Evolutionary conservation across 2,113 vertebrate species (phyloP), one percentile per base, ranked within the genome.

Genomic region (Lycaon pictus): DNA sequence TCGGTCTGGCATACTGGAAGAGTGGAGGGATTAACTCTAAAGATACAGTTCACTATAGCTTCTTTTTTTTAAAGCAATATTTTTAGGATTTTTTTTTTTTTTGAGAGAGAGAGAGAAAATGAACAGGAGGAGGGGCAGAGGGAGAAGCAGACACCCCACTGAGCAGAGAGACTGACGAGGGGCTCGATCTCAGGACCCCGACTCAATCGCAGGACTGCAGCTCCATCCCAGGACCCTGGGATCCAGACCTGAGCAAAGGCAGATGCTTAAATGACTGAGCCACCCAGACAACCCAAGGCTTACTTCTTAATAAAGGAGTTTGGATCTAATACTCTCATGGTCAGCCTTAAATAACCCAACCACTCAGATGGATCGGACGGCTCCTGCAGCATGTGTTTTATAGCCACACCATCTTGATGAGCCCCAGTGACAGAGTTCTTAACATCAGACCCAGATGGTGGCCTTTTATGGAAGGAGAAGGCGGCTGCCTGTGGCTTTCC

Each of bases 391-490:
- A 19, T 63, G 32, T 81, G 81, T 69, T 71, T 95, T 76, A 56
- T 32, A 87, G 89, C 83, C 37, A 29, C n/a, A 11, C 51, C 9
- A 1, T 81, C 81, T 20, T 90, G 94, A 96, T 8, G 62, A 93
- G 53, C 80, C 62, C 95, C 95, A 97, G 97, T 23, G 16, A 35
- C 71, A n/a, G 82, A 67, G 65, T 16, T 53, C 82, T 77, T 79
- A 16, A 76, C 48, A 35, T 43, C 20, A 76, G 91, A 80, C 58
- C 29, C 20, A 43, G 62, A 85, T 1, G 12, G 92, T 86, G 83
- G 62, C 96, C 96, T 97, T 97, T 98, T 97, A 98, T 97, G 96
- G 97, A 93, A 97, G 89, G 93, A 29, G 35, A 53, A 0, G 35
- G 58, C 83, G 5, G 58, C n/a, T 19, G 71, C 76, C 81, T 29